These are phyloP conservation scores for Aphis gossypii DNA, from an alignment of 1,140 invertebrate genomes.

Conservation along the genomic window DNA sequence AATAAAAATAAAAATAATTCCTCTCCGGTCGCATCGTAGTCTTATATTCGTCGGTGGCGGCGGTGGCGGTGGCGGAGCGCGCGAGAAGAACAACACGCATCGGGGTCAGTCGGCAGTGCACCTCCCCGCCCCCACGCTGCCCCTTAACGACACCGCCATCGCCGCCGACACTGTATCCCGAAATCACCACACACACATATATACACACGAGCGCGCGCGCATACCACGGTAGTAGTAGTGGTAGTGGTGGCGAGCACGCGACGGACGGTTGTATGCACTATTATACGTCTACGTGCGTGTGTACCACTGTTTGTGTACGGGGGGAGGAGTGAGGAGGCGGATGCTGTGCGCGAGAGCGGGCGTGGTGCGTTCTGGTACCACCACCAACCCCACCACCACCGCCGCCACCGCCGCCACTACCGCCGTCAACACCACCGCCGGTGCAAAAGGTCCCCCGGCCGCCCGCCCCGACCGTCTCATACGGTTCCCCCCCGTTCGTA, in stretches of 20 bases:
- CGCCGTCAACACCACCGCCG: background rate
- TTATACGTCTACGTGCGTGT: background rate
- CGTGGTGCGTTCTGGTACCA: conserved; percentile 45
- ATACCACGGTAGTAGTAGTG: background rate
- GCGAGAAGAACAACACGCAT: conserved; percentile 29
- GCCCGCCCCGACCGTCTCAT: background rate
- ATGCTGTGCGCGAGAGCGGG: conserved; percentile 51
- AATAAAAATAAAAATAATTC: background rate
- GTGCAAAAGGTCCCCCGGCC: conserved; percentile 50
- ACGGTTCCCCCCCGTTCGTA: background rate
- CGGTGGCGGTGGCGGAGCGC: background rate
- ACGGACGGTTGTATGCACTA: background rate
- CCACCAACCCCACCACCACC: background rate
- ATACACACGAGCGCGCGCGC: background rate
- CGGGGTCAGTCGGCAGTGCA: background rate
- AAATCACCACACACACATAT: background rate
- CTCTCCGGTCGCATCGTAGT: background rate
- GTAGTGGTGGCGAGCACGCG: background rate
- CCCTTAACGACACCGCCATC: background rate
- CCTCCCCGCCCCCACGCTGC: background rate
- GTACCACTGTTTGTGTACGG: background rate
- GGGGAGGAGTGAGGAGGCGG: background rate
- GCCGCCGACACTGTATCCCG: background rate
- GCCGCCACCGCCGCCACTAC: background rate
- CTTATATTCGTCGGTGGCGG: background rate